Percentiles rank a stretch among this genome's conserved stretches.
Evolutionary conservation across 2,797 vertebrate species (phyloP).

Genomic region (Megalops cyprinoides): DNA sequence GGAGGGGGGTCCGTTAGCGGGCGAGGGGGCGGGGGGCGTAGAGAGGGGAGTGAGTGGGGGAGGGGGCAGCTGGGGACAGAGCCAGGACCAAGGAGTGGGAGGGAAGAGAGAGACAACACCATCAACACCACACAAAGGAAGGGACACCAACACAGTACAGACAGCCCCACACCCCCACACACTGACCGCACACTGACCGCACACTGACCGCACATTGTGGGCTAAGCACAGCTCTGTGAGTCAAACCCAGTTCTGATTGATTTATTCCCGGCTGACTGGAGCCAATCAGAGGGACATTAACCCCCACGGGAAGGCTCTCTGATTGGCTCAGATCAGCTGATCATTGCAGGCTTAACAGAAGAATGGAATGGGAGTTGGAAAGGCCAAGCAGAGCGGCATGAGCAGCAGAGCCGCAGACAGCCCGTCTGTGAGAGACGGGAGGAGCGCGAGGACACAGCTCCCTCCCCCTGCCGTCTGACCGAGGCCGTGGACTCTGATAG

Average conservation of each 20-base stretch:
- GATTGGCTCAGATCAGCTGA: background rate
- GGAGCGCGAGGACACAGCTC: too few species aligned
- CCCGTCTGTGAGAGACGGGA: conserved; percentile 1
- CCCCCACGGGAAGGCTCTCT: background rate
- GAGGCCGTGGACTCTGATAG: too few species aligned
- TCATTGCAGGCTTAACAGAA: background rate
- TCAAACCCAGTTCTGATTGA: background rate
- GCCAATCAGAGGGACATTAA: background rate
- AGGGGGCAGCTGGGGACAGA: conserved; percentile 69
- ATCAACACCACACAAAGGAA: conserved; percentile 72
- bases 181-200: conserved; percentile 17
- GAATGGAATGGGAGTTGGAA: background rate
- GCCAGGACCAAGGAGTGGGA: conserved; percentile 35
- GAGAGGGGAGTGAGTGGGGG: conserved; percentile 75
- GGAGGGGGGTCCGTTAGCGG: conserved; percentile 89
- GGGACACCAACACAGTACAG: conserved; percentile 54
- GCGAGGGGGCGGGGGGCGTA: conserved; percentile 74
- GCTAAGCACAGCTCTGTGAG: background rate
- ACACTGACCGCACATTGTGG: background rate
- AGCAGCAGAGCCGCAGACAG: background rate
- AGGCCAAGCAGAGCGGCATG: background rate
- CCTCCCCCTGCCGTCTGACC: too few species aligned
- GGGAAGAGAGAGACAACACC: conserved; percentile 78
- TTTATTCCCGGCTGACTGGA: background rate
- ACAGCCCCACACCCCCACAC: conserved; percentile 5